A percentile compares a stretch with the other conserved stretches of the same genome.
Conservation (phyloP, 2,797 vertebrate species). For the Tragelaphus oryx region DNA sequence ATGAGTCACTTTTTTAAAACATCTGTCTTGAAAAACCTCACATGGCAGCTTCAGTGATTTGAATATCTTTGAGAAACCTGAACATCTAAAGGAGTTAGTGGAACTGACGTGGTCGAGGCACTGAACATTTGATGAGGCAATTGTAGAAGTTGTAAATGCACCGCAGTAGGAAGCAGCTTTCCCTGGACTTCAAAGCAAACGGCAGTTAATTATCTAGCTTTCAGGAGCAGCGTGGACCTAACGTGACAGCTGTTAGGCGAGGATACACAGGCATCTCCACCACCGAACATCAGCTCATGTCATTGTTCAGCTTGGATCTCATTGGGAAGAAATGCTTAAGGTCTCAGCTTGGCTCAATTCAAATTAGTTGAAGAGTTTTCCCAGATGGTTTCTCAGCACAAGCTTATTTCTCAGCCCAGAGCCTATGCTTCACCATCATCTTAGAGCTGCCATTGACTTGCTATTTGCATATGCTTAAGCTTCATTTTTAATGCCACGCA, state of each 20-base stretch:
- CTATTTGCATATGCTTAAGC: background rate
- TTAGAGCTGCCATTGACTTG: background rate
- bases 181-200: slow-evolving; percentile 52
- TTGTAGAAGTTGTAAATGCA: slow-evolving; percentile 19
- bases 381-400: slow-evolving; percentile 54
- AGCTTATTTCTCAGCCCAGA: slow-evolving; percentile 10
- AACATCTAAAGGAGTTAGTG: background rate
- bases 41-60: slow-evolving; percentile 10
- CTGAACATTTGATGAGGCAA: background rate
- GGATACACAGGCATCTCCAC: background rate
- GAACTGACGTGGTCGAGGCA: background rate
- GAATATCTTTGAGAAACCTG: slow-evolving; percentile 34
- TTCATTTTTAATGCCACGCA: background rate
- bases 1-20: slow-evolving; percentile 54
- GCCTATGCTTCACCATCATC: background rate
- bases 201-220: slow-evolving; percentile 46
- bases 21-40: slow-evolving; percentile 39
- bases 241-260: slow-evolving; percentile 46
- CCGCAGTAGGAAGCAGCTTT: slow-evolving; percentile 56
- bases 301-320: slow-evolving; percentile 51
- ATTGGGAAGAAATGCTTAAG: slow-evolving; percentile 38
- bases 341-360: slow-evolving; percentile 60
- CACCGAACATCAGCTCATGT: slow-evolving; percentile 34
- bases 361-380: slow-evolving; percentile 54
- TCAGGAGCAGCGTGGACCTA: slow-evolving; percentile 15